These are phyloP conservation scores for Drosophila aldrichi DNA, from an alignment of 2,888 invertebrate genomes.

Conservation along the genomic window DNA sequence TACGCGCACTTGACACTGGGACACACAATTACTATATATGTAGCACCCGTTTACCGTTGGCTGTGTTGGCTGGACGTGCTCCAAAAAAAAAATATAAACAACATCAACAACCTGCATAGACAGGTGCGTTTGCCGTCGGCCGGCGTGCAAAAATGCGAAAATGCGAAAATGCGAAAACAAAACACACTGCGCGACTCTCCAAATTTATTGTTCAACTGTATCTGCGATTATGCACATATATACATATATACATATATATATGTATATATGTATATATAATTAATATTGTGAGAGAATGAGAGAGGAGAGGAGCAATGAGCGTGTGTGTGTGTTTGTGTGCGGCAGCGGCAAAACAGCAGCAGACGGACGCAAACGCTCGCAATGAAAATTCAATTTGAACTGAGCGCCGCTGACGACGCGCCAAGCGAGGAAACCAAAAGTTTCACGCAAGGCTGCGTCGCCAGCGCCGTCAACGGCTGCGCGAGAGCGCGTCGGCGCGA, in stretches of 20 bases:
- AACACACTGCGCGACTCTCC: slow-evolving; percentile 34
- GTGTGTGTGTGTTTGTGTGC: slow-evolving; percentile 23
- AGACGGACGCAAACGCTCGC: slow-evolving; percentile 81
- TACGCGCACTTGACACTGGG: slow-evolving; percentile 31
- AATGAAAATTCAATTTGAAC: slow-evolving; percentile 84
- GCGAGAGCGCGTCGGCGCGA: slow-evolving; percentile 15
- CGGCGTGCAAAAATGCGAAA: slow-evolving; percentile 38
- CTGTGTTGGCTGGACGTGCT: slow-evolving; percentile 43
- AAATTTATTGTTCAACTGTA: slow-evolving; percentile 9
- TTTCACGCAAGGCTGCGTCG: slow-evolving; percentile 33
- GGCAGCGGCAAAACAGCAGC: slow-evolving; percentile 54
- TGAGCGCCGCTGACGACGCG: slow-evolving; percentile 78
- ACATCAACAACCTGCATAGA: neutral
- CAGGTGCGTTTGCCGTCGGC: slow-evolving; percentile 60
- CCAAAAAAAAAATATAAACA: slow-evolving; percentile 43
- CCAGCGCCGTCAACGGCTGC: slow-evolving; percentile 19
- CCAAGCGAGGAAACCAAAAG: slow-evolving; percentile 79
- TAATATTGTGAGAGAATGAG: slow-evolving; percentile 5
- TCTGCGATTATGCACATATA: neutral
- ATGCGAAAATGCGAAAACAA: slow-evolving; percentile 31
- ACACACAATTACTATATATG: slow-evolving; percentile 4
- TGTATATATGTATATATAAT: neutral
- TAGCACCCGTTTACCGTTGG: slow-evolving; percentile 41
- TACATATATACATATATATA: neutral
- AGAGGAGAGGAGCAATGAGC: slow-evolving; percentile 12